Evolutionary conservation across 2,113 vertebrate genomes (phyloP), one percentile per base, ranked within the genome.

Genomic region (Podocnemis expansa): DNA sequence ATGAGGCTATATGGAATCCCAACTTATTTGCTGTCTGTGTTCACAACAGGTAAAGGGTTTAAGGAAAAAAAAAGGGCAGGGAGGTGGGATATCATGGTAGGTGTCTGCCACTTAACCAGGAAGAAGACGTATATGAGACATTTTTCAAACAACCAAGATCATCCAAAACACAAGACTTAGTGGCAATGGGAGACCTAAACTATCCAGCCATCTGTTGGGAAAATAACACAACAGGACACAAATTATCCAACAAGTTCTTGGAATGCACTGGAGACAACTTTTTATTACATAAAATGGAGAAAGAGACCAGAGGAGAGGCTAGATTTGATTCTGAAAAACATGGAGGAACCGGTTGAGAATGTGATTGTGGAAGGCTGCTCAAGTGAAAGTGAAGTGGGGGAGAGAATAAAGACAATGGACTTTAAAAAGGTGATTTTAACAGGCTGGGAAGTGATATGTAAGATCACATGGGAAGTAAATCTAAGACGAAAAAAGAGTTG

Each of bases 31-130:
- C 63, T 29, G 14, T 55, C 6, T 8, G 2, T 38, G 19, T 31
- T 0, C 0, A 0, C 80, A 84, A 12, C 49, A 80, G 38, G 19
- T 38, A 70, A 17, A 70, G n/a, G 10, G 19, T 17, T 4, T 38
- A 12, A 63, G 34, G 34, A n/a, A n/a, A 31, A 21, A 67, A 67
- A 63, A 63, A 31, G 8, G 47, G 49, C 11, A 14, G 51, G 51
- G 51, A 38, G 21, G 63, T 2, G 34, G n/a, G 63, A 38, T 70
- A 10, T 38, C n/a, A 38, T 22, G 34, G 63, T 70, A 38, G 63
- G n/a, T 38, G 63, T 38, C n/a, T 38, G 5, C 63, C n/a, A 38
- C 4, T 9, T 22, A 70, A 38, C 10, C 19, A 21, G n/a, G 19
- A 70, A 70, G 63, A 70, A 70, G 34, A 70, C 19, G 63, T 70